phyloP scores from a whole-genome alignment of 2,797 vertebrate genomes.

The Bovichtus variegatus region DNA sequence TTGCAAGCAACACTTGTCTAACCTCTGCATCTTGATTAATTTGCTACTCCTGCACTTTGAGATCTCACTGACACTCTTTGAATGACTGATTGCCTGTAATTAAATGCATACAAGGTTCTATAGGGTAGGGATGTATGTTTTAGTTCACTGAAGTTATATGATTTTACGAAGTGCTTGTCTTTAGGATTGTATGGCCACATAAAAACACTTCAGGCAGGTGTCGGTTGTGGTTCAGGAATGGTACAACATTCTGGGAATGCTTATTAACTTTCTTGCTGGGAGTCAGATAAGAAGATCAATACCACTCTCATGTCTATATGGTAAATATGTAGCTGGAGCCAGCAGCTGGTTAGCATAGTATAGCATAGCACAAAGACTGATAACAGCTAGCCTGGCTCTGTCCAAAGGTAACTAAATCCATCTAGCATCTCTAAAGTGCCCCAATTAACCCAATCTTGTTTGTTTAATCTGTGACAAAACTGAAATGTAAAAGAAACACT shows the following conservation, averaged over 20 bases:
- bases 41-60: slow-evolving; percentile 8
- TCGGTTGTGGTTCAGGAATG: background rate
- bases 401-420: background rate
- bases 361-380: background rate
- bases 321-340: background rate
- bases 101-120: background rate
- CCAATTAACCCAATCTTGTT: background rate
- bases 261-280: background rate
- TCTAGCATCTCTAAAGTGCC: background rate
- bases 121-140: background rate
- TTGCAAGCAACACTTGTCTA: slow-evolving; percentile 23
- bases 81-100: slow-evolving; percentile 13
- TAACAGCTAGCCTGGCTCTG: background rate
- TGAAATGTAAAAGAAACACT: too few relatives aligned
- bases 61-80: slow-evolving; percentile 25
- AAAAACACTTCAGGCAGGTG: background rate
- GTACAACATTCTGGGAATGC: background rate
- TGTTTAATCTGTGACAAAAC: too few relatives aligned
- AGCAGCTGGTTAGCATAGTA: background rate
- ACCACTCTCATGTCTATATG: background rate
- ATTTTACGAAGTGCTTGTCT: background rate
- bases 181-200: background rate
- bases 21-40: slow-evolving; percentile 47
- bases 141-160: background rate
- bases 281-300: background rate